These are phyloP conservation scores for Crossaster papposus DNA, from an alignment of 53 echinoderm and acorn worm species.

Conservation along the genomic window DNA sequence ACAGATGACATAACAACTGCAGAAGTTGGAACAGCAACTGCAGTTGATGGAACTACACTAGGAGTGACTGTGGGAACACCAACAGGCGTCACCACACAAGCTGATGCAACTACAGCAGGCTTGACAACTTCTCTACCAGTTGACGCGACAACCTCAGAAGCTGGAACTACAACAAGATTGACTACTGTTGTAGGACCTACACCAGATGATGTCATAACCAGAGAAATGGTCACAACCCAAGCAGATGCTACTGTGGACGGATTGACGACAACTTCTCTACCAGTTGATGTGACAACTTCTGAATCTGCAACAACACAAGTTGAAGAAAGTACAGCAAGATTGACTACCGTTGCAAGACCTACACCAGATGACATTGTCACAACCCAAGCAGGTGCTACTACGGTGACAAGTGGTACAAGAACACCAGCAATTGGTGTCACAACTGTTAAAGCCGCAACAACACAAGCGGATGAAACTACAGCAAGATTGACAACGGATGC, in stretches of 20 bases:
- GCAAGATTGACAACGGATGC: conserved; percentile 10
- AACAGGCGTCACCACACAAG: neutral
- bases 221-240: neutral
- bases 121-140: neutral
- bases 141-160: neutral
- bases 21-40: neutral
- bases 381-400: neutral
- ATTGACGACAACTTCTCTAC: neutral
- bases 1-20: no score
- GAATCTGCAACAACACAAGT: neutral
- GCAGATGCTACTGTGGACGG: neutral
- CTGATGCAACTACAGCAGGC: conserved; percentile 12
- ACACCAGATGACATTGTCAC: neutral
- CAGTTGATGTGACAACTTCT: neutral
- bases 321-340: neutral
- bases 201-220: neutral
- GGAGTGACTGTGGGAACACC: neutral
- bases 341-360: neutral
- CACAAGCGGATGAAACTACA: neutral
- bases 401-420: neutral
- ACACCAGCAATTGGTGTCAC: neutral
- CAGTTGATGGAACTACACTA: neutral
- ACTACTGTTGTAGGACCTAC: neutral
- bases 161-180: neutral
- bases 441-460: neutral